phyloP scores from a whole-genome alignment of 2,888 invertebrate genomes.

The Caradrina kadenii region DNA sequence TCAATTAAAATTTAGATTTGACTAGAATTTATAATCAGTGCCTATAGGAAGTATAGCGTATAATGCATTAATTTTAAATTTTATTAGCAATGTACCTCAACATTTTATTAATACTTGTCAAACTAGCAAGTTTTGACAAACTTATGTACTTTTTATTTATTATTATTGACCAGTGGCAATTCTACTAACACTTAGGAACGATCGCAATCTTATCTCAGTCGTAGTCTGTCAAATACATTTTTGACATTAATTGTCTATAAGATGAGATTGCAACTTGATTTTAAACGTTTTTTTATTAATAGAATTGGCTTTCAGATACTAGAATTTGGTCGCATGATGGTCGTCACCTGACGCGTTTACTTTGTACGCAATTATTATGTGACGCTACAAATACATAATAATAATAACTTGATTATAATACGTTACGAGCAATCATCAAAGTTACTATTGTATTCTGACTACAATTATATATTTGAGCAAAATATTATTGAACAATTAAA shows the following conservation, averaged over 20 bases:
- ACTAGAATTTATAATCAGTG: slow-evolving; percentile 86
- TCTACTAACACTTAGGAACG: too few relatives aligned
- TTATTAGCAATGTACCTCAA: slow-evolving; percentile 56
- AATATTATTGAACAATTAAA: slow-evolving; percentile 47
- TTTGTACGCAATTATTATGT: slow-evolving; percentile 25
- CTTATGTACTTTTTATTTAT: slow-evolving; percentile 50
- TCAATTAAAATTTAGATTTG: slow-evolving; percentile 83
- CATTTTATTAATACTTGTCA: slow-evolving; percentile 24
- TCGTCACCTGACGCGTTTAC: slow-evolving; percentile 26
- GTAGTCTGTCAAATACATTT: too few relatives aligned
- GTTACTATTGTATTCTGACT: slow-evolving; percentile 29
- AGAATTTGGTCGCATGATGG: slow-evolving; percentile 41
- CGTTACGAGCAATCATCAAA: slow-evolving; percentile 61
- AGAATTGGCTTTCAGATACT: neutral
- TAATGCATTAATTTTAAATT: slow-evolving; percentile 51
- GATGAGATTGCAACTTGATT: too few relatives aligned
- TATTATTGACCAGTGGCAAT: slow-evolving; percentile 27
- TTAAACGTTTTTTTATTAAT: too few relatives aligned
- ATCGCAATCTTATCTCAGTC: too few relatives aligned
- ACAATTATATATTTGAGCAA: slow-evolving; percentile 62
- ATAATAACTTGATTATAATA: slow-evolving; percentile 40
- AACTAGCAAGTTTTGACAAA: slow-evolving; percentile 26
- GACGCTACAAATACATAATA: slow-evolving; percentile 44
- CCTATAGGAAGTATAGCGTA: slow-evolving; percentile 73
- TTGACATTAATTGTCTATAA: too few relatives aligned